phyloP scores from a whole-genome alignment of 2,888 invertebrate genomes.

The Acanthacorydalis orientalis region DNA sequence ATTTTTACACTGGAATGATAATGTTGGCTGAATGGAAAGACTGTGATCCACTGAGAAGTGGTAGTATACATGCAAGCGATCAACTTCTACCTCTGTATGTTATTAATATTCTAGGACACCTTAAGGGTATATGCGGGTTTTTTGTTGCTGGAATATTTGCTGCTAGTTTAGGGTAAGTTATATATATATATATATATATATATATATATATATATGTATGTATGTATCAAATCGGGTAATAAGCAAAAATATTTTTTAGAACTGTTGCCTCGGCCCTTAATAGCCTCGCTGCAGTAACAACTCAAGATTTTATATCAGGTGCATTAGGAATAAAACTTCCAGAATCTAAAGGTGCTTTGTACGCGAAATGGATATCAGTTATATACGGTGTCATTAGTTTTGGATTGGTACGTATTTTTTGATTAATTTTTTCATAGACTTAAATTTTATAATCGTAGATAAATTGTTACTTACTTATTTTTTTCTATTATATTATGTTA shows the following conservation, averaged over 20 bases:
- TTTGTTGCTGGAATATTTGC: conserved; percentile 94
- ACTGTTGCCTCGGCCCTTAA: conserved; percentile 93
- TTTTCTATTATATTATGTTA: no score
- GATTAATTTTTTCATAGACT: neutral
- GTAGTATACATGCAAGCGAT: conserved; percentile 52
- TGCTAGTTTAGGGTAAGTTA: conserved; percentile 74
- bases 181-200: neutral
- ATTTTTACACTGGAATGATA: conserved; percentile 75
- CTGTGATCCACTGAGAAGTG: conserved; percentile 69
- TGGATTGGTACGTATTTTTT: conserved; percentile 29
- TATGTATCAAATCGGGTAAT: neutral
- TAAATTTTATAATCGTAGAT: neutral
- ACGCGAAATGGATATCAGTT: conserved; percentile 52
- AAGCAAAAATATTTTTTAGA: conserved; percentile 30
- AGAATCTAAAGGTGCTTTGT: conserved; percentile 56
- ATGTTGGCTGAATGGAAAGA: conserved; percentile 63
- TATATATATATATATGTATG: neutral
- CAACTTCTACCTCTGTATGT: conserved; percentile 82
- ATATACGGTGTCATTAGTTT: conserved; percentile 49
- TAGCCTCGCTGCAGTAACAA: conserved; percentile 78
- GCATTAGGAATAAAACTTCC: conserved; percentile 52
- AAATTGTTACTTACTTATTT: neutral
- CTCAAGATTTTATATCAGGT: conserved; percentile 70
- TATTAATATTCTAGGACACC: conserved; percentile 59
- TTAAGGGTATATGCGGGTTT: conserved; percentile 72